phyloP scores from a whole-genome alignment of 2,888 invertebrate species.

The Nycteola revayana region DNA sequence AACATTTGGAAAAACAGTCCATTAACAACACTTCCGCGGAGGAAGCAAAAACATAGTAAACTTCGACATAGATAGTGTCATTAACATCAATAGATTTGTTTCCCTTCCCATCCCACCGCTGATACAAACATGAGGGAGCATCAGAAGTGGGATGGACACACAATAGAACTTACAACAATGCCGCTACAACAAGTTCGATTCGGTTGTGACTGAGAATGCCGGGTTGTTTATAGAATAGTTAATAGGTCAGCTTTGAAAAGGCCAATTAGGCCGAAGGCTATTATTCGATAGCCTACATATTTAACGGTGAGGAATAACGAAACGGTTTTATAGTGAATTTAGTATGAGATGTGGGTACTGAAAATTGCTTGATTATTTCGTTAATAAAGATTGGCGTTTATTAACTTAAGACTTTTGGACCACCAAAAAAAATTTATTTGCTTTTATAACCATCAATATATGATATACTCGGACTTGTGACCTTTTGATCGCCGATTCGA shows the following conservation, averaged over 20 bases:
- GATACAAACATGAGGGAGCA: too few species aligned
- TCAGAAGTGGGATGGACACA: constrained; percentile 10
- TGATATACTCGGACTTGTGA: too few species aligned
- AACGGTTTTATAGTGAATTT: too few species aligned
- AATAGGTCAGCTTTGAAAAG: constrained; percentile 20
- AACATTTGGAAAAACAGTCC: too few species aligned
- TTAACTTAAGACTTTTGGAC: too few species aligned
- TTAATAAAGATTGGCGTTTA: too few species aligned
- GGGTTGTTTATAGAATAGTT: constrained; percentile 8
- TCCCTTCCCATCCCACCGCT: too few species aligned
- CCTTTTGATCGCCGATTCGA: too few species aligned
- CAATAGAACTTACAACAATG: constrained; percentile 30
- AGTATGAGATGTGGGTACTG: too few species aligned
- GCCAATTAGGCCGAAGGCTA: constrained; percentile 17
- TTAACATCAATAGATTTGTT: constrained; percentile 39
- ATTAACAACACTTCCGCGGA: constrained; percentile 18
- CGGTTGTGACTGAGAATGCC: background rate
- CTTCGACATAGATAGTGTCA: constrained; percentile 45
- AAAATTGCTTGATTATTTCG: too few species aligned
- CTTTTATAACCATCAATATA: too few species aligned
- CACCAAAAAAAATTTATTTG: too few species aligned
- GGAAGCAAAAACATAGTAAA: constrained; percentile 37
- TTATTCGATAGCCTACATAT: constrained; percentile 20
- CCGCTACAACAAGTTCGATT: constrained; percentile 12
- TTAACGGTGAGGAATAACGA: constrained; percentile 4